Evolutionary conservation across 2,797 vertebrate species (phyloP), one percentile per base, ranked within the genome.

Genomic region (Austrolebias charrua): DNA sequence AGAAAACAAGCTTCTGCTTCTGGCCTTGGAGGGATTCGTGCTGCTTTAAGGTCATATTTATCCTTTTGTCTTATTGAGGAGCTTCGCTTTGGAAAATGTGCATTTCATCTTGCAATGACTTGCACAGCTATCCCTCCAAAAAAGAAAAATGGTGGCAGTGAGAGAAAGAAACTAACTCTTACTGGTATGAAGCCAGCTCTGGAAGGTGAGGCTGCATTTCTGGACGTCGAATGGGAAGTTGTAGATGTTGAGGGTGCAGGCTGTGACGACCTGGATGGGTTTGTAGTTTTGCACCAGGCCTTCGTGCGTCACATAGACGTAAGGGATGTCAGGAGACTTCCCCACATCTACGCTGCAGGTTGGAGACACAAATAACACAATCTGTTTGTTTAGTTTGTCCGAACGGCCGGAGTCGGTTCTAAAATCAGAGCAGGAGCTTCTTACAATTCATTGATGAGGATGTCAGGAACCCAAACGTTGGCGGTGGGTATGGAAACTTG

Each of bases 371-470:
- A 31, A 56, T 4, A 28, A 5, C 19, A 2, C 19, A 12, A 4
- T 12, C 13, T 20, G 1, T 11, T 48, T 5, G 4, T 10, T 20
- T 20, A 20, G n/a, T 12, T 20, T 11, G 18, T 5, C 46, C 11
- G 1, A 40, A 40, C 13, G 38, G 38, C 31, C 6, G 9, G 31
- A 24, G 24, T 24, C 24, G 24, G 3, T 3, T 40, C 11, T 40
- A 40, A 13, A 40, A 40, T 40, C 38, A 12, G 13, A 16, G 12
- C 10, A 4, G 24, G 24, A 24, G 24, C 5, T 42, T 92, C 96
- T 96, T 90, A 98, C 97, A 99, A 98, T 80, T 99, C 97, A 0
- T 98, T 98, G 89, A 98, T 98, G 86, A 98, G 94, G 80, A 98
- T 98, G 86, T 99, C 97, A 0, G 97, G 97, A 52, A 97, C 92